Percentiles rank a stretch among this genome's conserved stretches.
Evolutionary conservation across 2,113 vertebrate genomes (phyloP).

Genomic region (Sorex fumeus): DNA sequence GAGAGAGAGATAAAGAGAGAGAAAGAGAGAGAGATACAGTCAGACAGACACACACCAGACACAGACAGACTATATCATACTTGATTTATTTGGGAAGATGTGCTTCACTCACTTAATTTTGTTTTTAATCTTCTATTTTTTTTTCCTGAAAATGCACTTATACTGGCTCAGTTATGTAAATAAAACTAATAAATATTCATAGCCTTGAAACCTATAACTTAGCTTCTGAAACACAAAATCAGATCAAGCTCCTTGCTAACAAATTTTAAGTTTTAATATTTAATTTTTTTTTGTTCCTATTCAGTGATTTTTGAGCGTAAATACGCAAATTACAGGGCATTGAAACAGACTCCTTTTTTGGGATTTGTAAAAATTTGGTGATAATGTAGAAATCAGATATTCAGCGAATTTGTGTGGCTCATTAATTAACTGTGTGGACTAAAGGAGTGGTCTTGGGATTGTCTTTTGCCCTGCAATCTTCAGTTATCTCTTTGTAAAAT

Average conservation of each 20-base stretch:
- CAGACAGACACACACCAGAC: slow-evolving; percentile 62
- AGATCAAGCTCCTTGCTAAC: slow-evolving; percentile 79
- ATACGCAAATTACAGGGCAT: slow-evolving; percentile 60
- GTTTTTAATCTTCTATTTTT: slow-evolving; percentile 87
- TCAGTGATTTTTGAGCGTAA: slow-evolving; percentile 66
- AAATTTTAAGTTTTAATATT: slow-evolving; percentile 77
- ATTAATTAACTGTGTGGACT: not conserved
- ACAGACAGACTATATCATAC: slow-evolving; percentile 85
- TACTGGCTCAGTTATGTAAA: slow-evolving; percentile 86
- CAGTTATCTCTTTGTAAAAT: slow-evolving; percentile 38
- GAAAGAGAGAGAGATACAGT: slow-evolving; percentile 57
- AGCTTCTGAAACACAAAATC: slow-evolving; percentile 84
- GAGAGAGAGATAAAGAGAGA: slow-evolving; percentile 60
- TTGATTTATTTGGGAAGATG: slow-evolving; percentile 87
- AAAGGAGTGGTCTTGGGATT: not conserved
- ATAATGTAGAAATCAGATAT: slow-evolving; percentile 73
- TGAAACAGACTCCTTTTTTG: slow-evolving; percentile 44
- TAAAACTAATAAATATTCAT: slow-evolving; percentile 74
- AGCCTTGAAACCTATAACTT: slow-evolving; percentile 82
- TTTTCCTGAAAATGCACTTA: slow-evolving; percentile 83
- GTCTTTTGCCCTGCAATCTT: not conserved
- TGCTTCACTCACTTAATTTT: slow-evolving; percentile 88
- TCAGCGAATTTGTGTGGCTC: not conserved
- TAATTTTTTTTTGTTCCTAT: slow-evolving; percentile 68
- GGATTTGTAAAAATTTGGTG: slow-evolving; percentile 29